Base-by-base conservation (phyloP, 2,797 vertebrate species). In the Rousettus madagascariensis region DNA sequence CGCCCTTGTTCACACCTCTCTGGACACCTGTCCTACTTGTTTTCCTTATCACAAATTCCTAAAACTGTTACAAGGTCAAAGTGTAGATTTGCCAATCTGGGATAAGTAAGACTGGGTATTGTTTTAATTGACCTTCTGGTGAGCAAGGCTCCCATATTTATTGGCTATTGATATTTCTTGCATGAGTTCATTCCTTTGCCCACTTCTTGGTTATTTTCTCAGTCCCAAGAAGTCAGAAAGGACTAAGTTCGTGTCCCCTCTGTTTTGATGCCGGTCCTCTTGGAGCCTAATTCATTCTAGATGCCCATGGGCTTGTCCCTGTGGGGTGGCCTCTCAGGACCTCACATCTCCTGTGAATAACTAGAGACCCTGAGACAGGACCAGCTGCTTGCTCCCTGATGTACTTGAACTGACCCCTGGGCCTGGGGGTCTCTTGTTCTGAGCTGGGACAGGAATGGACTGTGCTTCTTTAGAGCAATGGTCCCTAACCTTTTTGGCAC, bases 31-130 rank as follows among this genome's bases (percentile, higher is more conserved):
- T 65, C 57, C n/a, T 46, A 61, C 74, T 88, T 63, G 46, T 66
- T 93, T 92, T 75, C 68, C 24, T 80, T 57, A 28, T 38, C 20
- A 16, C 51, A 46, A 79, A 69, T 66, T 95, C 65, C 63, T 74
- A 68, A 59, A 53, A 49, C 69, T 71, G 26, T 65, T 68, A 46
- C 43, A 36, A 41, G 59, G 92, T 84, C 74, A 38, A 20, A 38
- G 51, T 59, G 46, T 41, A 69, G 57, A 28, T 74, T 69, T 30
- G 24, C 30, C 30, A 7, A 0, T 28, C 51, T 65, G 33, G 30
- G 20, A 46, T 41, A 38, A 57, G 36, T 36, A 22, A 77, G 72
- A 49, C 55, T 3, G 30, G 26, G 9, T 36, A 6, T 33, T 84
- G 30, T 33, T 84, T 80, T 41, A 22, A 41, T 33, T 65, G 83